These are phyloP conservation scores for Drosophila bifasciata DNA, from an alignment of 1,140 invertebrate genomes.

Conservation along the genomic window DNA sequence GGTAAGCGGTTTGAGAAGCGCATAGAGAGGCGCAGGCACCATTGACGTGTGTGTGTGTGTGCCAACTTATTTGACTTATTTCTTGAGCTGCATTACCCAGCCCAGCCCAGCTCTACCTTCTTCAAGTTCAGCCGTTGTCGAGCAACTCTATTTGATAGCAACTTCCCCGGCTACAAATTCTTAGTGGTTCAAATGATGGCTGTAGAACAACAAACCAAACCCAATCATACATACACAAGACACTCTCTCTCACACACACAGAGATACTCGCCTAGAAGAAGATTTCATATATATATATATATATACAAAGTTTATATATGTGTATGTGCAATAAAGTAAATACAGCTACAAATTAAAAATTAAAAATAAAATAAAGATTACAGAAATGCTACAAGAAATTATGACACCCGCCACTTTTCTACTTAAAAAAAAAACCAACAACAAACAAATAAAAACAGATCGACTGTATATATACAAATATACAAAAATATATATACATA, in stretches of 20 bases:
- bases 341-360: conserved; percentile 59
- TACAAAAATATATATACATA: no score
- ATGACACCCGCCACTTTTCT: conserved; percentile 80
- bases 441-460: no score
- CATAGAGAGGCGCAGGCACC: conserved; percentile 24
- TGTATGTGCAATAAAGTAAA: conserved; percentile 60
- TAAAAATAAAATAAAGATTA: conserved; percentile 19
- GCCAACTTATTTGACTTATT: neutral
- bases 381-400: conserved; percentile 51
- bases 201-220: conserved; percentile 47
- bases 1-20: conserved; percentile 26
- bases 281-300: conserved; percentile 53
- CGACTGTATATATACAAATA: conserved; percentile 49
- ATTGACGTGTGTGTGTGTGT: conserved; percentile 24
- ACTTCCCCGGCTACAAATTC: conserved; percentile 84
- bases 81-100: conserved; percentile 2
- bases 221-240: conserved; percentile 7
- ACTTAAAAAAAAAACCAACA: conserved; percentile 55
- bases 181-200: conserved; percentile 79
- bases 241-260: conserved; percentile 15
- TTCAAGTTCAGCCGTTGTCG: conserved; percentile 62
- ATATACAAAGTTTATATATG: conserved; percentile 16
- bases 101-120: neutral
- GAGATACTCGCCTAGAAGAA: conserved; percentile 31
- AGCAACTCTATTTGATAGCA: conserved; percentile 83